phyloP scores from a whole-genome alignment of 2,113 vertebrate genomes.

The Platanista minor region DNA sequence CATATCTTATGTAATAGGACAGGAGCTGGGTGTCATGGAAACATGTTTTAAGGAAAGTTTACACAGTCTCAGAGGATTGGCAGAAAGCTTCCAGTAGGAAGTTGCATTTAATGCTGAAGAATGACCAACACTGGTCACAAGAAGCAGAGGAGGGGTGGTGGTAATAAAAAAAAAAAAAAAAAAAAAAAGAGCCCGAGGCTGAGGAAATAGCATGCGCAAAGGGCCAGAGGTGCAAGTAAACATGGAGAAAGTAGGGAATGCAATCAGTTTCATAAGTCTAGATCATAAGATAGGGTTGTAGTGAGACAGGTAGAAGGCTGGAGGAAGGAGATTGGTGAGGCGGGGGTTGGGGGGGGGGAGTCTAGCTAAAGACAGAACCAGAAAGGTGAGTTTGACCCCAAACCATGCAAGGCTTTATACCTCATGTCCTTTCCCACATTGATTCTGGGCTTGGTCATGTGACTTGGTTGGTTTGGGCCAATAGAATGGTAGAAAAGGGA shows the following conservation, averaged over 20 bases:
- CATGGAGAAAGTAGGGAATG: background rate
- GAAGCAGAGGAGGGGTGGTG: background rate
- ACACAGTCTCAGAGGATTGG: background rate
- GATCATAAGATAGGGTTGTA: background rate
- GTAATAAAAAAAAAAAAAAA: background rate
- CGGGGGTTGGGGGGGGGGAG: accelerated
- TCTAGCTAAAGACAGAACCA: background rate
- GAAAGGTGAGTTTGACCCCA: background rate
- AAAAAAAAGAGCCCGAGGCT: accelerated
- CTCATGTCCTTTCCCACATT: background rate
- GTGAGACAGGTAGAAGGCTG: background rate
- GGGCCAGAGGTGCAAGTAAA: background rate
- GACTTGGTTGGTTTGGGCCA: background rate
- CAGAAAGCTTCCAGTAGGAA: background rate
- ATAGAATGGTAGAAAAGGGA: background rate
- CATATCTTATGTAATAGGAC: background rate
- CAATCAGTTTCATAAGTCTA: background rate
- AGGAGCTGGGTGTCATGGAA: background rate
- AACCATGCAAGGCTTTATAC: background rate
- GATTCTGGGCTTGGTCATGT: background rate
- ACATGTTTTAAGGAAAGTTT: background rate
- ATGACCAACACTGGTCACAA: background rate
- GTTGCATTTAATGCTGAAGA: background rate
- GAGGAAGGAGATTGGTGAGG: background rate
- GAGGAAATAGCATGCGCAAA: background rate